Evolutionary conservation across 2,113 vertebrate genomes (phyloP).

Genomic region (Hoplias malabaricus): DNA sequence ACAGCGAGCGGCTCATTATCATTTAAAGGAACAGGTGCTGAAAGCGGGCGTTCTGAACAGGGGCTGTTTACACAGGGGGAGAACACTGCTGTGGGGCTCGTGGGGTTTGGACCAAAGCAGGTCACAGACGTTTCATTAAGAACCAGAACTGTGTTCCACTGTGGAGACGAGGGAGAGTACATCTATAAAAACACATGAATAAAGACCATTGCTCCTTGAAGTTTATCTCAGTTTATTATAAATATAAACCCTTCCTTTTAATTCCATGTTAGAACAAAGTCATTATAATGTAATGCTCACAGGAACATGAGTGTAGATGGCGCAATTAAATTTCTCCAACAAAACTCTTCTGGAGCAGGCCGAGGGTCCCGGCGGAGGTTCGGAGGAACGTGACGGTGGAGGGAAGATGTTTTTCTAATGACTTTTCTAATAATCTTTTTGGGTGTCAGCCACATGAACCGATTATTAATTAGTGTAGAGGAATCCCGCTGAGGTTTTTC

Average conservation of each 20-base stretch:
- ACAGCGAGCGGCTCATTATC: no score
- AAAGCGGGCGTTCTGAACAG: no score
- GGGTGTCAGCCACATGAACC: constrained; percentile 62
- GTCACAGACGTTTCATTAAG: no score
- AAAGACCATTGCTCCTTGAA: constrained; percentile 62
- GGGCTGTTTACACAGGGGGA: no score
- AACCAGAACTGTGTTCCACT: no score
- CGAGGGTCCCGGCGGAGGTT: constrained; percentile 59
- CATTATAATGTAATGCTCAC: constrained; percentile 74
- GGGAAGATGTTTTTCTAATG: constrained; percentile 63
- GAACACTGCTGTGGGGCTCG: no score
- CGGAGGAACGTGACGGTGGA: constrained; percentile 50
- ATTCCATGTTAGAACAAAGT: constrained; percentile 71
- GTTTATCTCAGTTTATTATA: constrained; percentile 55
- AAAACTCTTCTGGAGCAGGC: constrained; percentile 67
- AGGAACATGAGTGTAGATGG: constrained; percentile 72
- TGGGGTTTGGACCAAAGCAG: no score
- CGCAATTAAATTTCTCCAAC: constrained; percentile 76
- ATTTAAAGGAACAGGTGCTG: no score
- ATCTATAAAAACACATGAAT: no score
- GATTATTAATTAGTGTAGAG: constrained; percentile 73
- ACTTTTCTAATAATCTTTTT: constrained; percentile 71
- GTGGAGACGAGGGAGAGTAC: no score
- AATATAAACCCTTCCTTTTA: constrained; percentile 61
- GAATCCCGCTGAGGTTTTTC: constrained; percentile 58